phyloP scores from a whole-genome alignment of 2,888 invertebrate genomes.

The Agonopterix subpropinquella region DNA sequence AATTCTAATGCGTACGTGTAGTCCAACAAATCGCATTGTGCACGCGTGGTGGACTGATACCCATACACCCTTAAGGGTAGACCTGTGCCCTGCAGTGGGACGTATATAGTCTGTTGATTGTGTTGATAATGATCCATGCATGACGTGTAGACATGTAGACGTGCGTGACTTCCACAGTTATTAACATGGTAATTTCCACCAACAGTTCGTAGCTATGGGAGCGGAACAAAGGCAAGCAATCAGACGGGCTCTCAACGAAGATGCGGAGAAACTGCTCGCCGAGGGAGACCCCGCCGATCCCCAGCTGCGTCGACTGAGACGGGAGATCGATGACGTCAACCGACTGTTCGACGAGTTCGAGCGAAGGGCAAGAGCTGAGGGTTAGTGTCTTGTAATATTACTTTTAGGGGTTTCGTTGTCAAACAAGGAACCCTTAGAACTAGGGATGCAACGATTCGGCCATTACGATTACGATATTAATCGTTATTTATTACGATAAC shows the following conservation, averaged over 20 bases:
- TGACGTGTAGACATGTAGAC: too few relatives aligned
- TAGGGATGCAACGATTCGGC: too few relatives aligned
- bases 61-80: too few relatives aligned
- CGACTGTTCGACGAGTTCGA: constrained; percentile 95
- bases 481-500: too few relatives aligned
- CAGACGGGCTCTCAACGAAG: constrained; percentile 95
- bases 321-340: constrained; percentile 98
- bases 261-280: constrained; percentile 94
- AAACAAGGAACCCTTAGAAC: too few relatives aligned
- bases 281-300: constrained; percentile 98
- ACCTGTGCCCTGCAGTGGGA: too few relatives aligned
- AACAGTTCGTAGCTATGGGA: constrained; percentile 95
- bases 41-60: neutral
- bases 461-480: too few relatives aligned
- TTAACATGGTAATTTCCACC: too few relatives aligned
- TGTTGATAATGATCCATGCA: neutral
- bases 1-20: neutral
- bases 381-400: constrained; percentile 44
- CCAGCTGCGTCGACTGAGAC: constrained; percentile 87
- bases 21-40: neutral
- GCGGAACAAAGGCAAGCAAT: constrained; percentile 97
- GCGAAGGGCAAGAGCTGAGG: constrained; percentile 89
- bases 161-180: too few relatives aligned
- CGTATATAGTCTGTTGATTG: neutral
- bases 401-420: too few relatives aligned